Percentiles rank a stretch among this genome's conserved stretches.
phyloP scores from a whole-genome alignment of 1,140 invertebrate species.

The Stegodyphus dumicola region DNA sequence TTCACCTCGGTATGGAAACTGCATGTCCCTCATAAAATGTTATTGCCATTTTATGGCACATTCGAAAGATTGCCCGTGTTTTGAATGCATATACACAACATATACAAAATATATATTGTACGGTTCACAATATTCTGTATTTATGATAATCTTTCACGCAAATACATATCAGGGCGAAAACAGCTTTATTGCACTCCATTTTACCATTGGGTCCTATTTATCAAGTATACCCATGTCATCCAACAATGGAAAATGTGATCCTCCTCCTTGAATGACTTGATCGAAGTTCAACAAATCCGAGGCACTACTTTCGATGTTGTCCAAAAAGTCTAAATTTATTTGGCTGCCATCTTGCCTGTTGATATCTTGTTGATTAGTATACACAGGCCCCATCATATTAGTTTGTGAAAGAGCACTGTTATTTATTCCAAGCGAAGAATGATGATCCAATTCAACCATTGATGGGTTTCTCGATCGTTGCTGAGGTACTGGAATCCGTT shows the following conservation, averaged over 20 bases:
- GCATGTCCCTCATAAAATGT: no score
- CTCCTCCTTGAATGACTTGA: conserved; percentile 41
- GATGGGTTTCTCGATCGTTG: conserved; percentile 21
- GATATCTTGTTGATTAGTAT: conserved; percentile 31
- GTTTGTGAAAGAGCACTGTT: conserved; percentile 4
- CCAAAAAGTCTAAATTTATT: conserved; percentile 60
- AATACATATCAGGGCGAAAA: no score
- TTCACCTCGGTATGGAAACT: no score
- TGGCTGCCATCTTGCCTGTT: conserved; percentile 37
- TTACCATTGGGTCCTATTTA: conserved; percentile 12
- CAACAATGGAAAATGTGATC: conserved; percentile 31
- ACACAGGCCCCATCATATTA: conserved; percentile 12
- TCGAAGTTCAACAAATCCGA: conserved; percentile 60
- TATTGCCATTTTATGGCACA: no score
- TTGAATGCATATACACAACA: no score
- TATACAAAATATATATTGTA: no score
- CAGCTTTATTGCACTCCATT: no score
- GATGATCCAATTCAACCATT: neutral
- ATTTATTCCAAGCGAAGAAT: conserved; percentile 11
- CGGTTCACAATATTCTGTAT: no score
- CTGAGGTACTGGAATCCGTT: neutral
- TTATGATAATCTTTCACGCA: no score
- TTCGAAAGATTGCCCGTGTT: no score
- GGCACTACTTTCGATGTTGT: conserved; percentile 58
- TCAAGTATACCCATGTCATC: conserved; percentile 51